Conservation (phyloP, 2,888 invertebrate genomes). For the Hoplodrina ambigua region DNA sequence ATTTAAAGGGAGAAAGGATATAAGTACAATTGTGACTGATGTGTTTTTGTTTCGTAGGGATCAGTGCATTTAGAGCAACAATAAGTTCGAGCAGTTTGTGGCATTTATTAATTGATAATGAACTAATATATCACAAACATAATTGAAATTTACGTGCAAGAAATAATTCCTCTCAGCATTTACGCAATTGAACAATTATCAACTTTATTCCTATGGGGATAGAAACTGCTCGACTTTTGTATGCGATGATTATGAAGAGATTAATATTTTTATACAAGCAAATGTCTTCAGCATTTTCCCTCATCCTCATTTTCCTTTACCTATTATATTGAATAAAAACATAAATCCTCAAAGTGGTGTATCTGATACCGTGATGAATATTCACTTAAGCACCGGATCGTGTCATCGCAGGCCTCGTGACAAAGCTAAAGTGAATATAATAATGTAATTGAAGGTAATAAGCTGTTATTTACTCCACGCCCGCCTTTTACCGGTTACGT, state of each 20-base stretch:
- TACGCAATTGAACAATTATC: too few species aligned
- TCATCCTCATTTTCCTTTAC: background rate
- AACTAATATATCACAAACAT: too few species aligned
- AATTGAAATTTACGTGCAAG: too few species aligned
- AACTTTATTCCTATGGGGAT: too few species aligned
- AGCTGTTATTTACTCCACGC: conserved; percentile 76
- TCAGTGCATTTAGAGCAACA: too few species aligned
- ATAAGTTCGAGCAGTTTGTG: too few species aligned
- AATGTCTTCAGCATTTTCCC: conserved; percentile 15
- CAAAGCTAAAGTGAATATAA: conserved; percentile 83
- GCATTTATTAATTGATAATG: too few species aligned
- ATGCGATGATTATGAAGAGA: too few species aligned
- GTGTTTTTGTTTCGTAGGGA: conserved; percentile 17
- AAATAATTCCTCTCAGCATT: too few species aligned
- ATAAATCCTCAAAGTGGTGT: conserved; percentile 50
- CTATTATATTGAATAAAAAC: conserved; percentile 32
- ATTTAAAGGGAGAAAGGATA: conserved; percentile 44
- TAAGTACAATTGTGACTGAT: conserved; percentile 40
- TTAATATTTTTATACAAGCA: background rate
- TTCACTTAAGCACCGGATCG: conserved; percentile 74
- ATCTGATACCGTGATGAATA: conserved; percentile 63
- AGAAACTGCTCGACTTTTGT: too few species aligned
- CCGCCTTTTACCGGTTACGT: conserved; percentile 73
- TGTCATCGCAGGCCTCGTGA: conserved; percentile 78
- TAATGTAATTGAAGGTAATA: conserved; percentile 81